These are phyloP conservation scores for Fabriciana adippe DNA, from an alignment of 2,888 invertebrate species.

Conservation along the genomic window DNA sequence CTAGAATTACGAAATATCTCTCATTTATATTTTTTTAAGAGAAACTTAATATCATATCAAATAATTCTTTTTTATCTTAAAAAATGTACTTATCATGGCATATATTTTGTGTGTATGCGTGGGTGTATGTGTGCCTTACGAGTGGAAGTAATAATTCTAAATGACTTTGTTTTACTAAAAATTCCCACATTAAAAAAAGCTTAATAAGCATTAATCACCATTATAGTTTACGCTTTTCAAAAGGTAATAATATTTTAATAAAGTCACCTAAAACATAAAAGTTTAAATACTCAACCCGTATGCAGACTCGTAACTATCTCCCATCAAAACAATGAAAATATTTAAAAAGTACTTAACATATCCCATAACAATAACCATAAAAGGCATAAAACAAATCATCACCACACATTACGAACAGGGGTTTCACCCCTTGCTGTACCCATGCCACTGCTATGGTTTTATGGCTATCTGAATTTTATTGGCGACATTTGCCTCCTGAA, in stretches of 20 bases:
- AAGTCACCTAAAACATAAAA: background rate
- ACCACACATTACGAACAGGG: constrained; percentile 21
- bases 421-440: constrained; percentile 29
- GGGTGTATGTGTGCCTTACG: too few species aligned
- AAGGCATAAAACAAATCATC: constrained; percentile 41
- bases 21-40: too few species aligned
- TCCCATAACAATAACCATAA: constrained; percentile 39
- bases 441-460: constrained; percentile 42
- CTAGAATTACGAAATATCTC: too few species aligned
- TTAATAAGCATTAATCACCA: too few species aligned
- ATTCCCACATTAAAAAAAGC: too few species aligned
- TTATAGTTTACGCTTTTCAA: too few species aligned
- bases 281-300: constrained; percentile 15
- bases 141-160: too few species aligned
- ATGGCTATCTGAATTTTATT: constrained; percentile 60
- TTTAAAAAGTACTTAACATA: constrained; percentile 39
- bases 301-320: constrained; percentile 11
- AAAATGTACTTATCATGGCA: too few species aligned
- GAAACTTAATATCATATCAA: too few species aligned
- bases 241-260: background rate
- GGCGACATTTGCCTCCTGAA: constrained; percentile 42
- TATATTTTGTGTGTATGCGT: too few species aligned
- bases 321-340: constrained; percentile 22
- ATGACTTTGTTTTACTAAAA: too few species aligned
- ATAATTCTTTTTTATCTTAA: too few species aligned